These are phyloP conservation scores for Eugnorisma glareosa DNA, from an alignment of 2,888 invertebrate genomes.

Conservation along the genomic window DNA sequence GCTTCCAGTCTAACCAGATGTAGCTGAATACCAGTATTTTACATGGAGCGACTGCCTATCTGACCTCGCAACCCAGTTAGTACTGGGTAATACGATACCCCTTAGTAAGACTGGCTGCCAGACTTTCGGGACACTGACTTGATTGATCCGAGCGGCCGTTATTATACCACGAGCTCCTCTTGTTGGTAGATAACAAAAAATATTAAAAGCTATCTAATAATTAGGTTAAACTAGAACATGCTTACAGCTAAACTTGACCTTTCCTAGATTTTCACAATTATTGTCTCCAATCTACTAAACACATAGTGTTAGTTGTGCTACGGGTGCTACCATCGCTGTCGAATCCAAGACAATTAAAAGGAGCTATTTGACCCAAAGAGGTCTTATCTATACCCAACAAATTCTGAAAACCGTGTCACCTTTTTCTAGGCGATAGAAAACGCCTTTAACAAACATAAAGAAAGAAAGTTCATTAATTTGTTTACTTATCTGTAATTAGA, in stretches of 20 bases:
- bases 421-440: conserved; percentile 22
- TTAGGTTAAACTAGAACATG: neutral
- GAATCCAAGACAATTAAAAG: neutral
- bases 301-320: neutral
- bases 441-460: neutral
- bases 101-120: no score
- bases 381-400: neutral
- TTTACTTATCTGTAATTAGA: conserved; percentile 59
- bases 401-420: conserved; percentile 20
- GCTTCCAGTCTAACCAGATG: no score
- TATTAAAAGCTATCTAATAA: neutral
- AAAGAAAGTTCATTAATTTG: conserved; percentile 55
- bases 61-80: no score
- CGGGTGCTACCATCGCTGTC: neutral
- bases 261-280: neutral
- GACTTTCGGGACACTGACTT: no score
- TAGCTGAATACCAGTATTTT: no score
- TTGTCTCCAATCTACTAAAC: neutral
- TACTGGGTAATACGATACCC: no score
- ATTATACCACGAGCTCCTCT: no score
- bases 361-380: neutral
- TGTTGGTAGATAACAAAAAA: neutral
- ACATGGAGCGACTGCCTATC: no score
- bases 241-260: neutral
- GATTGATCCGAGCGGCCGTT: no score